A percentile compares a stretch with the other conserved stretches of the same genome.
phyloP scores from a whole-genome alignment of 2,888 invertebrate species.

The Lomographa bimaculata region DNA sequence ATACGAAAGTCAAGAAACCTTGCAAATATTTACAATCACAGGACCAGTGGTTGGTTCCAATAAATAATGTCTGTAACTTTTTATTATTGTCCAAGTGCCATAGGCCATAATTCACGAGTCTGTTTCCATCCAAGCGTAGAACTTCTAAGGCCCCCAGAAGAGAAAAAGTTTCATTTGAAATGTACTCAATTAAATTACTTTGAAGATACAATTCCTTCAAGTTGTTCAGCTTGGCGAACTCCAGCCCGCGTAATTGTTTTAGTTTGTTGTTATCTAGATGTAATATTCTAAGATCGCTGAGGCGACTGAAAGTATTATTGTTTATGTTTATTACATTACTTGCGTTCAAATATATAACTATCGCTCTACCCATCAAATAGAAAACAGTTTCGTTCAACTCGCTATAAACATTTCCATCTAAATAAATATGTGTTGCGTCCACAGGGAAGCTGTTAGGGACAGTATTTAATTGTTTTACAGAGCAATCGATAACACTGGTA shows the following conservation, averaged over 20 bases:
- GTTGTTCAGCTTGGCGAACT: constrained; percentile 91
- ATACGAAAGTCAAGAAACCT: constrained; percentile 91
- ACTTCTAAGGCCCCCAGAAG: constrained; percentile 91
- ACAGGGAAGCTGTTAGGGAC: constrained; percentile 93
- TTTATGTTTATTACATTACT: constrained; percentile 91
- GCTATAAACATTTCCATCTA: constrained; percentile 94
- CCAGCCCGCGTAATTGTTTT: constrained; percentile 89
- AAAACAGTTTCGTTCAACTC: constrained; percentile 85
- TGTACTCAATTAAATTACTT: constrained; percentile 91
- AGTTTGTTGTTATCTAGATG: constrained; percentile 95
- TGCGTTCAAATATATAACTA: constrained; percentile 91
- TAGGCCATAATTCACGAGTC: constrained; percentile 90
- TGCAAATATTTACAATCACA: constrained; percentile 95
- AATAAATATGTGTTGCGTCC: constrained; percentile 95
- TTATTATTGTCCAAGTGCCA: constrained; percentile 90
- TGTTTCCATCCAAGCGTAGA: constrained; percentile 93
- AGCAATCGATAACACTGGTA: constrained; percentile 96
- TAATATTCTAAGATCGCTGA: constrained; percentile 89
- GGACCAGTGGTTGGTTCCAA: constrained; percentile 94
- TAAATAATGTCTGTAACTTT: constrained; percentile 88
- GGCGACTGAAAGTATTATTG: constrained; percentile 93
- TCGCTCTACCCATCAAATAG: constrained; percentile 69
- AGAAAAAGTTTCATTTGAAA: constrained; percentile 91
- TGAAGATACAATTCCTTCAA: constrained; percentile 94
- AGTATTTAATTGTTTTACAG: constrained; percentile 88